These are phyloP conservation scores for Oscheius sp. DNA, from an alignment of 2,888 invertebrate species.

Conservation along the genomic window DNA sequence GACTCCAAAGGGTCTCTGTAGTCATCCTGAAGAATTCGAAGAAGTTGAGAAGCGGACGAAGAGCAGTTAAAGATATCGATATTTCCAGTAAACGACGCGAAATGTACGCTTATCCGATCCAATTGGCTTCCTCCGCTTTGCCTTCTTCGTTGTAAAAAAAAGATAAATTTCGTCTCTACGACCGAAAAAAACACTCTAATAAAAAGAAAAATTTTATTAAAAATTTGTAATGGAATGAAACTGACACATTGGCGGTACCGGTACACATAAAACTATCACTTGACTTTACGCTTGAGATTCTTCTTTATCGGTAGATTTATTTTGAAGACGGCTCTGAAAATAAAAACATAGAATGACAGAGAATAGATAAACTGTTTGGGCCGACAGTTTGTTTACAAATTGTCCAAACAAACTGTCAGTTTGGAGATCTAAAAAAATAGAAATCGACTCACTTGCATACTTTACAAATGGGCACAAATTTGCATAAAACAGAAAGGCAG, in stretches of 20 bases:
- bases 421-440: not conserved
- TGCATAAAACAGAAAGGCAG: slow-evolving; percentile 56
- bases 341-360: not conserved
- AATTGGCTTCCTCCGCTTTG: no score
- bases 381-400: not conserved
- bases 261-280: not conserved
- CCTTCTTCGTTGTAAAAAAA: no score
- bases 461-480: slow-evolving; percentile 57
- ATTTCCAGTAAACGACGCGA: no score
- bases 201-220: not conserved
- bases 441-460: slow-evolving; percentile 43
- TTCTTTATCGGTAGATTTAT: slow-evolving; percentile 44
- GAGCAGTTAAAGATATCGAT: no score
- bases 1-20: slow-evolving; percentile 6
- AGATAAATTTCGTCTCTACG: not conserved
- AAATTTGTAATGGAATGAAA: not conserved
- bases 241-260: not conserved
- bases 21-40: slow-evolving; percentile 8
- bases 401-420: not conserved
- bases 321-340: slow-evolving; percentile 50
- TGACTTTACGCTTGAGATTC: slow-evolving; percentile 33
- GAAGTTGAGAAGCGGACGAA: no score
- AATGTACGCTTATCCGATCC: no score
- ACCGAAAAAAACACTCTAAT: not conserved
- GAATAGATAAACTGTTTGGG: not conserved